phyloP scores from a whole-genome alignment of 2,888 invertebrate species.

The Chrysodeixis includens region DNA sequence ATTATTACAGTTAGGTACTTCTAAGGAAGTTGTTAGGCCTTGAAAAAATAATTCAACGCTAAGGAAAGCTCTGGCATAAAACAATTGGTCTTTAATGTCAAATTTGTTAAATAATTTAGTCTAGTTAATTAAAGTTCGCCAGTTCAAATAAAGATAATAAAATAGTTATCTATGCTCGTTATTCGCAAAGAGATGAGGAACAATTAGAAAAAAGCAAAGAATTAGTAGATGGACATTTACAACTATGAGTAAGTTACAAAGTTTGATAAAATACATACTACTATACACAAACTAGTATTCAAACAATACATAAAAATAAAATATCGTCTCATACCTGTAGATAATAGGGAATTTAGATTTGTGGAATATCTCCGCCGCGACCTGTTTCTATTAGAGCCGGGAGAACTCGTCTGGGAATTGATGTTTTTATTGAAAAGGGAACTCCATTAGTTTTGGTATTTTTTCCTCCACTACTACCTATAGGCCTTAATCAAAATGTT shows the following conservation, averaged over 20 bases:
- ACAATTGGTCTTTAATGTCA: too few relatives aligned
- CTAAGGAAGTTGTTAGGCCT: not conserved
- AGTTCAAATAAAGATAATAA: too few relatives aligned
- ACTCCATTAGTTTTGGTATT: conserved; percentile 41
- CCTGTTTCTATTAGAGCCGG: conserved; percentile 69
- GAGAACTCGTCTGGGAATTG: conserved; percentile 64
- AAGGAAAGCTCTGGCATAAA: too few relatives aligned
- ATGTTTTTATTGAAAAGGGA: conserved; percentile 69
- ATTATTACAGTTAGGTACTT: not conserved
- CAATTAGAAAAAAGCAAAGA: too few relatives aligned
- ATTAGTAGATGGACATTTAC: too few relatives aligned
- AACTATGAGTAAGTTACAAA: too few relatives aligned
- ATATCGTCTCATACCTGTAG: not conserved
- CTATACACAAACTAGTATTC: not conserved
- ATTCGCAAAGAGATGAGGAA: too few relatives aligned
- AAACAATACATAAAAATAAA: conserved; percentile 3
- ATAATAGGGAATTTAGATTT: conserved; percentile 40
- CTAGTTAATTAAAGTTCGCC: too few relatives aligned
- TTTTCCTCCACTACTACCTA: conserved; percentile 45
- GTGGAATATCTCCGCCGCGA: conserved; percentile 49
- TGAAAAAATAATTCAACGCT: not conserved
- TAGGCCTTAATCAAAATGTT: conserved; percentile 43
- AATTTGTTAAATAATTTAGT: not conserved
- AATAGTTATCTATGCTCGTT: too few relatives aligned
- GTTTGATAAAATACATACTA: too few relatives aligned